Evolutionary conservation across 2,888 invertebrate genomes (phyloP).

Genomic region (Zhuqinia jingwanae): DNA sequence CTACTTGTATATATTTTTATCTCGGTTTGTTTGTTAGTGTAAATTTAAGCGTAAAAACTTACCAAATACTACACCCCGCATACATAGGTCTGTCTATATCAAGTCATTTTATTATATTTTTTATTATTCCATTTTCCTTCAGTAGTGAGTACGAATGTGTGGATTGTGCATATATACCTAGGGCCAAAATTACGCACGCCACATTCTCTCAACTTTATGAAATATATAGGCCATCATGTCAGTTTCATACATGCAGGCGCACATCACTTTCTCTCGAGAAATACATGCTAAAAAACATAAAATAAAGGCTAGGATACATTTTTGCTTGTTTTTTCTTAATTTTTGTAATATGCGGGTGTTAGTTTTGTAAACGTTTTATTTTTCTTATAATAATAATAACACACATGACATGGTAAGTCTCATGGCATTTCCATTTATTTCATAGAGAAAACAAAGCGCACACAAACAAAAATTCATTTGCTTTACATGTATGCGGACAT

Average conservation of each 20-base stretch:
- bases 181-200: constrained; percentile 67
- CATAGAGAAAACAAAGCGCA: not conserved
- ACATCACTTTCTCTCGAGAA: constrained; percentile 56
- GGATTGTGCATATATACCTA: no score
- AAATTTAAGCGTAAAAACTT: not conserved
- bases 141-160: no score
- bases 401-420: constrained; percentile 8
- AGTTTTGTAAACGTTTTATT: no score
- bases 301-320: no score
- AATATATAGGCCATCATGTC: constrained; percentile 72
- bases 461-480: constrained; percentile 47
- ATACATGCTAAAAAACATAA: not conserved
- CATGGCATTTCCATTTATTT: constrained; percentile 43
- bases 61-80: not conserved
- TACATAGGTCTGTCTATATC: no score
- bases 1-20: not conserved
- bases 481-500: no score
- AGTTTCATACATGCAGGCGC: constrained; percentile 67
- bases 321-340: no score
- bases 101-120: no score
- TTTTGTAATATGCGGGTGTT: no score
- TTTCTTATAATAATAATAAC: constrained; percentile 27
- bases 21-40: not conserved
- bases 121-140: no score
- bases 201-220: constrained; percentile 58